These are phyloP conservation scores for Trachymyrmex septentrionalis DNA, from an alignment of 1,140 invertebrate genomes.

Conservation along the genomic window DNA sequence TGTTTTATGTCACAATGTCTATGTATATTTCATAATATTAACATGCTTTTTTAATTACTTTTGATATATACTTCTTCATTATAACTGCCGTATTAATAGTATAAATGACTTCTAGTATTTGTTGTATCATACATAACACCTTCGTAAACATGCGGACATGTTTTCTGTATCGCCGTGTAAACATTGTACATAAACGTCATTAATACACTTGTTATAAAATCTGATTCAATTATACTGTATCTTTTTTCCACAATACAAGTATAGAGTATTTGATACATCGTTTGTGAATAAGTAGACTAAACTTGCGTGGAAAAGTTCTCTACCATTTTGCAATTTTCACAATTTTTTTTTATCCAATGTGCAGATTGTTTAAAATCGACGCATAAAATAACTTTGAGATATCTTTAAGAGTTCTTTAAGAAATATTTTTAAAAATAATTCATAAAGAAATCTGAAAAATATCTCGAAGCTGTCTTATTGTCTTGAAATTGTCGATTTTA, in stretches of 20 bases:
- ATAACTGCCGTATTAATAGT: constrained; percentile 62
- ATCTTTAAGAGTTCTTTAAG: no score
- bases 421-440: no score
- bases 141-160: constrained; percentile 57
- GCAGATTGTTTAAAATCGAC: no score
- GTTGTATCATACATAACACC: constrained; percentile 71
- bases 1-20: constrained; percentile 65
- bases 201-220: constrained; percentile 77
- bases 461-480: no score
- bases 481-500: no score
- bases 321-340: no score
- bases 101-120: constrained; percentile 61
- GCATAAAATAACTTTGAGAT: no score
- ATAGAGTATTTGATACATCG: no score
- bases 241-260: constrained; percentile 1
- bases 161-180: constrained; percentile 76
- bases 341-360: no score
- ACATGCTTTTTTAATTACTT: constrained; percentile 29
- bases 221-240: background rate
- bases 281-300: no score
- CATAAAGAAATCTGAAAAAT: no score
- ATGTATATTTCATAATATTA: constrained; percentile 67
- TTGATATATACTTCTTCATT: constrained; percentile 25
- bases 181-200: constrained; percentile 80
- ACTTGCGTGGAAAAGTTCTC: no score